phyloP scores from a whole-genome alignment of 2,113 vertebrate species.

The Chlorodrepanis virens region DNA sequence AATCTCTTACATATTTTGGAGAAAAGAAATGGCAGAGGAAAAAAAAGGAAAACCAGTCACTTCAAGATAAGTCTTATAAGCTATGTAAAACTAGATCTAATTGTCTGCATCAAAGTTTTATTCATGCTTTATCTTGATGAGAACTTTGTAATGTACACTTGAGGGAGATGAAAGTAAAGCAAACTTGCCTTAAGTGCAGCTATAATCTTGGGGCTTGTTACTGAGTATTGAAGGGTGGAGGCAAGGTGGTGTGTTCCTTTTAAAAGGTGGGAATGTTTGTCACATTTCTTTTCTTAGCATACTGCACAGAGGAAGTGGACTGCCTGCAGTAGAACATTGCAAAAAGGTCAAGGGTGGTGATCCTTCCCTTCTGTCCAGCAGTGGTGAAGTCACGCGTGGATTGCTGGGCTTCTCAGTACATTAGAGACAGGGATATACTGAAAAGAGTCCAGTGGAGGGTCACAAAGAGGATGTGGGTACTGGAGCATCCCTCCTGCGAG shows the following conservation, averaged over 20 bases:
- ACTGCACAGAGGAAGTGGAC: background rate
- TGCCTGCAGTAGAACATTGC: background rate
- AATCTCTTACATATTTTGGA: fast-evolving
- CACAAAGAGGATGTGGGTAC: background rate
- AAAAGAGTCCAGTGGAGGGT: background rate
- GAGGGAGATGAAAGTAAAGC: background rate
- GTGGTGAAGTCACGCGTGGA: background rate
- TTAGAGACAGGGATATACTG: background rate
- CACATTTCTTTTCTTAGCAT: background rate
- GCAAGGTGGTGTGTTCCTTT: background rate
- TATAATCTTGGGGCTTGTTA: background rate
- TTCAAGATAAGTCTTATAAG: background rate
- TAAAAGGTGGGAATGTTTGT: background rate
- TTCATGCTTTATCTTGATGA: background rate
- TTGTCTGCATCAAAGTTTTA: background rate
- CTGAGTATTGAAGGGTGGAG: background rate
- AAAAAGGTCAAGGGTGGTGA: background rate
- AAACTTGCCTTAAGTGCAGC: background rate
- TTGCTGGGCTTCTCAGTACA: background rate
- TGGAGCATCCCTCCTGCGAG: background rate
- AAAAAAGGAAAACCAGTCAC: background rate
- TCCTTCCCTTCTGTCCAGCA: background rate
- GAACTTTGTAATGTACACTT: background rate
- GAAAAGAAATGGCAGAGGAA: background rate
- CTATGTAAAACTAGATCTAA: background rate